Evolutionary conservation across 2,797 vertebrate species (phyloP).

Genomic region (Aratinga solstitialis): DNA sequence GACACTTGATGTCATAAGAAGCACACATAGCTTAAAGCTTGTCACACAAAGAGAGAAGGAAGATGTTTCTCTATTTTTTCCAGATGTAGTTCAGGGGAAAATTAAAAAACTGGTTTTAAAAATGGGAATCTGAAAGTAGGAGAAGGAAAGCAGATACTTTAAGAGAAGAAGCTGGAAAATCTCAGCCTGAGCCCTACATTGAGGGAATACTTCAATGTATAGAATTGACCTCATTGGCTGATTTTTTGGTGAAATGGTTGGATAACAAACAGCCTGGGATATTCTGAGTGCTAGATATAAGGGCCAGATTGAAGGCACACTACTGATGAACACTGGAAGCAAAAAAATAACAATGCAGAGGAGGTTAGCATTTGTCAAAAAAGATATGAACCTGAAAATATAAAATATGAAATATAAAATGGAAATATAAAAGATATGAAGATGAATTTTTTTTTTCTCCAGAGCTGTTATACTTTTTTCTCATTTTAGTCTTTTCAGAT

Average conservation of each 20-base stretch:
- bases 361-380: not conserved
- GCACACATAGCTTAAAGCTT: not conserved
- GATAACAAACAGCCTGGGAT: not conserved
- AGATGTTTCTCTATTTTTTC: not conserved
- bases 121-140: not conserved
- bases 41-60: not conserved
- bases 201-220: not conserved
- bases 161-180: not conserved
- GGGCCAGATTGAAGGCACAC: not conserved
- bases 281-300: not conserved
- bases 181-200: not conserved
- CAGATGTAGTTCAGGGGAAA: not conserved
- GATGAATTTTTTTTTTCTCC: not conserved
- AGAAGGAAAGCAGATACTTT: not conserved
- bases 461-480: not conserved
- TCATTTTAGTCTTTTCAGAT: not conserved
- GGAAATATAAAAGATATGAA: not conserved
- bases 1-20: not conserved
- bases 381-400: not conserved
- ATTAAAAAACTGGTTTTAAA: not conserved
- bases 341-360: not conserved
- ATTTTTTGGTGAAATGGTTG: not conserved
- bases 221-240: not conserved
- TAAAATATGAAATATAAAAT: too few species aligned
- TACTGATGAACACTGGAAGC: not conserved